Conservation (phyloP, 2,888 invertebrate species). For the Cheilosia scutellata region DNA sequence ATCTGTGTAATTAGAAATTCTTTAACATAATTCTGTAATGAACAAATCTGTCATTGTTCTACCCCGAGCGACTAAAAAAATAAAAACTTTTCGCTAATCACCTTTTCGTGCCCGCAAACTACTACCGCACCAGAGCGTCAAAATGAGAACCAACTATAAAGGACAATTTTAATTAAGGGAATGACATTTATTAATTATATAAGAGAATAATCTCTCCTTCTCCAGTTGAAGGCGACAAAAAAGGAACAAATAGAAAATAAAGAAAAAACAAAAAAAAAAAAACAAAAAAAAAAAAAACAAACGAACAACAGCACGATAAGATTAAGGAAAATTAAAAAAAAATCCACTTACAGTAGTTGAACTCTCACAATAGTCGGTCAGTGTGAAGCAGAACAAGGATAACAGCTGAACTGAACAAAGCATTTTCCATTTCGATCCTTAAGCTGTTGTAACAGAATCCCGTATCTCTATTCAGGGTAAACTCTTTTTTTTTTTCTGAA, state of each 20-base stretch:
- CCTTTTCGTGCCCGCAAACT: slow-evolving; percentile 63
- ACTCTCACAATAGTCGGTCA: slow-evolving; percentile 68
- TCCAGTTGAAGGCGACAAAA: slow-evolving; percentile 39
- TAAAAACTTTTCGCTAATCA: slow-evolving; percentile 67
- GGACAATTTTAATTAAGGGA: slow-evolving; percentile 75
- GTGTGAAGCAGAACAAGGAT: slow-evolving; percentile 67
- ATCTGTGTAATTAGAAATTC: slow-evolving; percentile 68
- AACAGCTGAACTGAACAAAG: slow-evolving; percentile 74
- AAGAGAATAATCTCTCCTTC: slow-evolving; percentile 68
- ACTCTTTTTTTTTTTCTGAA: slow-evolving; percentile 44
- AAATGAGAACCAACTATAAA: slow-evolving; percentile 63
- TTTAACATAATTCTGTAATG: slow-evolving; percentile 63
- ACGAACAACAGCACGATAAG: slow-evolving; percentile 52
- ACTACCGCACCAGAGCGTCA: slow-evolving; percentile 49
- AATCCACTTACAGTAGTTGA: slow-evolving; percentile 66
- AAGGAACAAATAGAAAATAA: neutral
- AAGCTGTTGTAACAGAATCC: slow-evolving; percentile 66
- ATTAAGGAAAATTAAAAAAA: slow-evolving; percentile 53
- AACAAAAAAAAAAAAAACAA: slow-evolving; percentile 9
- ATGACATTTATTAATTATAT: slow-evolving; percentile 76
- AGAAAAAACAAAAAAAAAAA: slow-evolving; percentile 25
- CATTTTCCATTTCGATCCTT: slow-evolving; percentile 70
- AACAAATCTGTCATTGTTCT: slow-evolving; percentile 71
- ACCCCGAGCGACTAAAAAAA: slow-evolving; percentile 12
- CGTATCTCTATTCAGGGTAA: slow-evolving; percentile 39